phyloP scores from a whole-genome alignment of 2,113 vertebrate genomes.

The Megaceryle maxima region DNA sequence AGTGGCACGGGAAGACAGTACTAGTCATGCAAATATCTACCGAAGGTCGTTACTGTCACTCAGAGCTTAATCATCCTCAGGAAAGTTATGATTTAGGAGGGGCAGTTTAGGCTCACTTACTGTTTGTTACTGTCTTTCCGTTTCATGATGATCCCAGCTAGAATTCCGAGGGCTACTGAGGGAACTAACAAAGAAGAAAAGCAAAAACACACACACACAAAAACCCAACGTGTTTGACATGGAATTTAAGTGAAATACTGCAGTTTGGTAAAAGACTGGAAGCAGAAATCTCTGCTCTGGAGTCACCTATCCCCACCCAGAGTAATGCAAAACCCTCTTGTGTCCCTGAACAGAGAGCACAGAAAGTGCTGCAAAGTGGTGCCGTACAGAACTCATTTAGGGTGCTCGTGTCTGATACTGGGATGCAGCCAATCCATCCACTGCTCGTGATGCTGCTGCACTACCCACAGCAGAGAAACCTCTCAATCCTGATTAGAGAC shows the following conservation, averaged over 20 bases:
- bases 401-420: not conserved
- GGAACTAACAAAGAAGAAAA: not conserved
- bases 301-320: not conserved
- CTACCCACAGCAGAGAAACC: not conserved
- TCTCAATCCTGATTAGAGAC: not conserved
- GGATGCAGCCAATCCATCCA: not conserved
- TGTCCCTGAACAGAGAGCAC: not conserved
- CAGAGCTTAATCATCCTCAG: not conserved
- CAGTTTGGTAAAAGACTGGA: not conserved
- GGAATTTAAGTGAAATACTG: not conserved
- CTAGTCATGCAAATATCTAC: no score
- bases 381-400: not conserved
- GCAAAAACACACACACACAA: not conserved
- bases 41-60: not conserved
- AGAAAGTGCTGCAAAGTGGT: not conserved
- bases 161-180: not conserved
- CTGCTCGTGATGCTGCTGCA: not conserved
- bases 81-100: accelerated
- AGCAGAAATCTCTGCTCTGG: not conserved
- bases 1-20: accelerated
- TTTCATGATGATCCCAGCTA: not conserved
- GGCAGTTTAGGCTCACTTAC: not conserved
- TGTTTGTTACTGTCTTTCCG: not conserved
- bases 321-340: not conserved
- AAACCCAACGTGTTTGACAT: no score